Base-by-base conservation (phyloP, 2,888 invertebrate genomes). In the Phanerotoma sp. region DNA sequence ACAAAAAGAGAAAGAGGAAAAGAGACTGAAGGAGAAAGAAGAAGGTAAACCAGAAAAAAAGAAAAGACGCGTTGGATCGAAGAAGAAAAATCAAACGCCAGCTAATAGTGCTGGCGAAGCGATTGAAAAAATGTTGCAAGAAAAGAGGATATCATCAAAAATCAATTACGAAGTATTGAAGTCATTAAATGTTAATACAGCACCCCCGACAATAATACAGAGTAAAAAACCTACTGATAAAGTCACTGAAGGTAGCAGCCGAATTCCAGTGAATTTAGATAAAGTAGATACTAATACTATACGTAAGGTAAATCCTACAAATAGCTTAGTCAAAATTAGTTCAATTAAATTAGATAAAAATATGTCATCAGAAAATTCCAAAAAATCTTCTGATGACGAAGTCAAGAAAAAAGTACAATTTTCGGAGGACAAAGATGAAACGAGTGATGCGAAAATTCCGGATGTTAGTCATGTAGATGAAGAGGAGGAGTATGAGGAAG, bases 111-210 rank as follows among this genome's bases (percentile, higher is more conserved):
- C 80, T 54, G 80, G 82, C 3, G 96, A 97, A 79, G 97, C 97
- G 0, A 94, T 98, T 41, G 93, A 94, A 74, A 96, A 95, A 79
- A 95, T 98, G 86, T 80, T 98, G 16, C 92, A 91, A 64, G 97
- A 97, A 74, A 96, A 96, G 79, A 92, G 92, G 73, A 89, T 98
- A 62, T 98, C 98, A 3, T 87, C 86, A 4, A 99, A 99, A 82
- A 96, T 99, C 51, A 97, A 99, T 79, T 99, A 99, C 72, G 97
- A 98, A 66, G 96, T 97, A 33, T 79, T 98, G 56, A 91, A 91
- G 76, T 91, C 89, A 65, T 79, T 96, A 51, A 88, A 85, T 63
- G 74, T 74, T 25, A 62, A 63, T 6, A 13, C 41, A 41, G 22
- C 22, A 6, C n/a, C n/a, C n/a, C n/a, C n/a, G n/a, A n/a, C n/a